Base-by-base conservation (phyloP, 1,140 invertebrate genomes). In the Drosophila subobscura region DNA sequence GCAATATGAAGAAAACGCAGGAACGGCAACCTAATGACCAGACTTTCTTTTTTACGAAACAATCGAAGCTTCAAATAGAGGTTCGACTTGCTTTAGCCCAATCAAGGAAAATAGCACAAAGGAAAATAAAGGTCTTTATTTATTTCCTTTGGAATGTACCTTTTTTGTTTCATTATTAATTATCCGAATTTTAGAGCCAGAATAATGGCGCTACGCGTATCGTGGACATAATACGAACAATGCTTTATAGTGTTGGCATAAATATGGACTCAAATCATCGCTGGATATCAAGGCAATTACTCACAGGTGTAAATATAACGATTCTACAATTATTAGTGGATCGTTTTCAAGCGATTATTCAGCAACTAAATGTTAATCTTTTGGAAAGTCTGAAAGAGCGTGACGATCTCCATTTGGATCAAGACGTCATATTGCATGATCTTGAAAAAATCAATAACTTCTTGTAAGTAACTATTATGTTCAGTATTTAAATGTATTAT, bases 51-150 rank as follows among this genome's bases (percentile, higher is more conserved):
- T 96, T 96, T 86, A 94, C 94, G 7, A 93, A 95, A 53, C 96
- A 97, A 92, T 96, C 96, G 2, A 94, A 95, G 77, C 93, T 99
- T 42, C 97, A 98, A 92, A 96, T 96, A 41, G 97, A 98, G 90
- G 97, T 97, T 5, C 93, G 96, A 79, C 95, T 97, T 93, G 97
- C 97, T 0, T 92, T 98, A 25, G 96, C 97, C 7, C 97, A 98
- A 92, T 97, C 96, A 37, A 94, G 98, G 91, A 96, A 98, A 91
- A 96, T 98, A 95, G 97, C 97, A 3, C 94, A 96, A 59, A 96
- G 98, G 95, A 97, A 98, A 92, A 96, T 98, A 95, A 96, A 98
- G 93, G 95, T 97, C 92, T 14, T 20, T 51, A 51, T 61, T 4
- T 14, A 7, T 5, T 5, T 20, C n/a, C 3, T 7, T 7, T 7